Evolutionary conservation across 1,140 invertebrate genomes (phyloP).

Genomic region (Cherax quadricarinatus): DNA sequence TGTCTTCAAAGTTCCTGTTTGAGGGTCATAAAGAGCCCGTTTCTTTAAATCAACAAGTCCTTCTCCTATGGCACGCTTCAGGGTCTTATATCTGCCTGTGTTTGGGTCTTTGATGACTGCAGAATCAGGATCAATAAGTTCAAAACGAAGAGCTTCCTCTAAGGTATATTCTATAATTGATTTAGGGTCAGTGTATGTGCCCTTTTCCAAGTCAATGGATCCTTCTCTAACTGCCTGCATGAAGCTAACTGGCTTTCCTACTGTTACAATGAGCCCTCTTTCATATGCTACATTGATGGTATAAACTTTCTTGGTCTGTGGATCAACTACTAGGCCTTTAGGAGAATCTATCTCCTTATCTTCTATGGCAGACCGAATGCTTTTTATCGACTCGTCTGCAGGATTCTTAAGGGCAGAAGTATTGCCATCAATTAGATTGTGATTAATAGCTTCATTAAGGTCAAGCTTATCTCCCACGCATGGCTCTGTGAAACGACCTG

Average conservation of each 20-base stretch:
- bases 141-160: slow-evolving; percentile 86
- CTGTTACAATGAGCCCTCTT: slow-evolving; percentile 84
- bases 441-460: slow-evolving; percentile 84
- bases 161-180: slow-evolving; percentile 83
- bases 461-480: slow-evolving; percentile 84
- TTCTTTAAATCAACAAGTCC: slow-evolving; percentile 84
- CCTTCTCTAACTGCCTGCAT: slow-evolving; percentile 80
- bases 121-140: slow-evolving; percentile 86
- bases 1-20: slow-evolving; percentile 82
- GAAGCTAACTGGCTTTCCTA: slow-evolving; percentile 84
- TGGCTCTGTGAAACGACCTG: slow-evolving; percentile 88
- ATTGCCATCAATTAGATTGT: slow-evolving; percentile 85
- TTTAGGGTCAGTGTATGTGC: slow-evolving; percentile 78
- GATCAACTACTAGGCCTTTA: slow-evolving; percentile 87
- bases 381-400: slow-evolving; percentile 84
- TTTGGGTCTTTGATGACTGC: slow-evolving; percentile 88
- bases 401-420: slow-evolving; percentile 88
- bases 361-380: slow-evolving; percentile 85
- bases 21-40: slow-evolving; percentile 83
- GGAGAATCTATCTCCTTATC: slow-evolving; percentile 87
- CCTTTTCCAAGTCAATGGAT: slow-evolving; percentile 76
- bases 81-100: slow-evolving; percentile 84
- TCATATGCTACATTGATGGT: slow-evolving; percentile 85
- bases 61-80: slow-evolving; percentile 84
- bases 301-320: slow-evolving; percentile 84